phyloP scores from a whole-genome alignment of 1,140 invertebrate species.

The Tenebrio molitor region DNA sequence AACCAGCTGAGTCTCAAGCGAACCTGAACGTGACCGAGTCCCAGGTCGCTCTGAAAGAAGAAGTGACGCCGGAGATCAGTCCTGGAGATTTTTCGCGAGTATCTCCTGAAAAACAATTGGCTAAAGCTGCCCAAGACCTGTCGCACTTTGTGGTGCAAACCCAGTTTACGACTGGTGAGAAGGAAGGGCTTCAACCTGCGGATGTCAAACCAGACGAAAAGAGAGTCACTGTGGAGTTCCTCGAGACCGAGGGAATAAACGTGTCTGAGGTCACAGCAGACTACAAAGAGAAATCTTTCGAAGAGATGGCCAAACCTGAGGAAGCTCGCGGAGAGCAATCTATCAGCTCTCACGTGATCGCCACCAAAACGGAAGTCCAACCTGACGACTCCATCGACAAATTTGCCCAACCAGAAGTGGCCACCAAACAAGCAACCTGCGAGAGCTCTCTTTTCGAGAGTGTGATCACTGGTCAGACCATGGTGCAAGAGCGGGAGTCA shows the following conservation, averaged over 20 bases:
- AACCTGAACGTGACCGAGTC: constrained; percentile 64
- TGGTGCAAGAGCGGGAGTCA: constrained; percentile 70
- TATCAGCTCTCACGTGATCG: constrained; percentile 69
- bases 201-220: constrained; percentile 69
- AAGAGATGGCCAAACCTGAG: constrained; percentile 63
- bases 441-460: constrained; percentile 67
- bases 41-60: constrained; percentile 65
- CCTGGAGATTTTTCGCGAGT: constrained; percentile 58
- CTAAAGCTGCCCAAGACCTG: constrained; percentile 62
- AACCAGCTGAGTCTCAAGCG: constrained; percentile 63
- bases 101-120: constrained; percentile 62
- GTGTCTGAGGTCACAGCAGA: constrained; percentile 67
- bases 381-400: constrained; percentile 50
- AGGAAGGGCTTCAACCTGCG: constrained; percentile 67
- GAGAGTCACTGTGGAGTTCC: constrained; percentile 66
- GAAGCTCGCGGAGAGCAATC: constrained; percentile 67
- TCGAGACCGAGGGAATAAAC: constrained; percentile 68
- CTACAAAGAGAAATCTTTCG: constrained; percentile 70
- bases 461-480: constrained; percentile 63
- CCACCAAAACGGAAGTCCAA: constrained; percentile 68
- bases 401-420: constrained; percentile 53
- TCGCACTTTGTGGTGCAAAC: constrained; percentile 64
- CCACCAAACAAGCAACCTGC: constrained; percentile 65
- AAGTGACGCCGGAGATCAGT: constrained; percentile 58
- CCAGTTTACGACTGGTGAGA: constrained; percentile 69